Percentiles rank a stretch among this genome's conserved stretches.
Conservation (phyloP, 2,888 invertebrate species). For the Eupithecia dodoneata region DNA sequence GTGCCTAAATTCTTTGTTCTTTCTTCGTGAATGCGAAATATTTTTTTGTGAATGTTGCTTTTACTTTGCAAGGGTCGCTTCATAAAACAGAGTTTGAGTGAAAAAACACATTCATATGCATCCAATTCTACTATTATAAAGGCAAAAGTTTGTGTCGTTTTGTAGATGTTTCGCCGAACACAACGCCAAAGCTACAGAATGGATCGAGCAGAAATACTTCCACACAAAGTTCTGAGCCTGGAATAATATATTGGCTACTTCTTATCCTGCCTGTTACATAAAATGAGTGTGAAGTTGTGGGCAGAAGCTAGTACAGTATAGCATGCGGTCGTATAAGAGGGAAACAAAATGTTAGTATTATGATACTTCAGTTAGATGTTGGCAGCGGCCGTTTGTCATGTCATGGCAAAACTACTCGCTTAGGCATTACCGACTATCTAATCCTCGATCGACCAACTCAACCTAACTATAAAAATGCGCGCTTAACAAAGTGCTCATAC, state of each 20-base stretch:
- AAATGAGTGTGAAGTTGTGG: background rate
- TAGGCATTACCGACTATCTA: too few species aligned
- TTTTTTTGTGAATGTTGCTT: background rate
- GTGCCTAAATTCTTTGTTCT: background rate
- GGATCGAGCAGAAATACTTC: background rate
- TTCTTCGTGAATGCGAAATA: background rate
- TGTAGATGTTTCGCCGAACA: background rate
- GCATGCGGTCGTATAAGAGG: background rate
- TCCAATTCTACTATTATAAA: background rate
- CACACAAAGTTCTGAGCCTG: background rate
- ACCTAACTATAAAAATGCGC: too few species aligned
- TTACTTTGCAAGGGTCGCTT: background rate
- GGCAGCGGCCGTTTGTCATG: background rate
- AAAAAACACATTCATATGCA: background rate
- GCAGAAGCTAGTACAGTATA: background rate
- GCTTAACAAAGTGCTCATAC: too few species aligned
- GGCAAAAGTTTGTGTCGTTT: too few species aligned
- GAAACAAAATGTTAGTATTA: background rate
- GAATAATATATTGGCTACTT: background rate
- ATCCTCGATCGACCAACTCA: background rate
- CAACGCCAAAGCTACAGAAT: background rate
- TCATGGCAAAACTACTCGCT: background rate
- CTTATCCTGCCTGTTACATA: background rate
- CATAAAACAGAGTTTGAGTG: background rate
- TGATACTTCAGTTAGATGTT: background rate